phyloP scores from a whole-genome alignment of 2,113 vertebrate species.

The Peucedramus taeniatus region DNA sequence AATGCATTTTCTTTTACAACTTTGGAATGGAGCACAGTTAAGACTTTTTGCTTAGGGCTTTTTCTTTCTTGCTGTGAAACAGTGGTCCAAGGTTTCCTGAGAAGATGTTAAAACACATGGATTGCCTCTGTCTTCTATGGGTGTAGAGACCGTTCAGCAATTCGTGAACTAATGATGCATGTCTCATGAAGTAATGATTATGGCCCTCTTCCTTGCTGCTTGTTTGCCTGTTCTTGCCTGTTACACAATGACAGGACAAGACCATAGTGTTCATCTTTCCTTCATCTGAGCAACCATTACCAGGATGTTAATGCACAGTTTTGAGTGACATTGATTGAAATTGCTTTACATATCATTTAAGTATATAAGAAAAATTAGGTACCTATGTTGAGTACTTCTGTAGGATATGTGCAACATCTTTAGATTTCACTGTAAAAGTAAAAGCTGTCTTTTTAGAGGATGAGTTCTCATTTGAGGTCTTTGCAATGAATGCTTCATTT shows the following conservation, averaged over 20 bases:
- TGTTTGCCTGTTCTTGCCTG: fast-evolving
- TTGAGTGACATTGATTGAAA: neutral
- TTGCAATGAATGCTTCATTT: neutral
- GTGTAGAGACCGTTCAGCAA: neutral
- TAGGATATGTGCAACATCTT: neutral
- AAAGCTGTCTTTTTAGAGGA: neutral
- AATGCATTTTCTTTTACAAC: neutral
- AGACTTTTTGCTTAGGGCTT: neutral
- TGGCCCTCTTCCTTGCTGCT: neutral
- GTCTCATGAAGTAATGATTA: neutral
- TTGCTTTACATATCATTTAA: neutral
- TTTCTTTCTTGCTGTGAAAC: neutral
- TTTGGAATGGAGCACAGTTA: neutral
- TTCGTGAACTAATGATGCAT: neutral
- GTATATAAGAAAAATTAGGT: neutral
- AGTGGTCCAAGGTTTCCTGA: neutral
- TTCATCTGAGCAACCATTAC: neutral
- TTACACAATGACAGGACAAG: neutral
- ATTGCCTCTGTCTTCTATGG: neutral
- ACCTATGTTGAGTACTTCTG: neutral
- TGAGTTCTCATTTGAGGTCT: neutral
- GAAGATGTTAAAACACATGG: neutral
- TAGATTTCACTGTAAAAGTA: neutral
- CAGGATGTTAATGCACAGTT: neutral
- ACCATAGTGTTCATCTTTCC: neutral